Evolutionary conservation across 1,140 invertebrate genomes (phyloP), one percentile per base, ranked within the genome.

Genomic region (Lysiphlebus fabarum): DNA sequence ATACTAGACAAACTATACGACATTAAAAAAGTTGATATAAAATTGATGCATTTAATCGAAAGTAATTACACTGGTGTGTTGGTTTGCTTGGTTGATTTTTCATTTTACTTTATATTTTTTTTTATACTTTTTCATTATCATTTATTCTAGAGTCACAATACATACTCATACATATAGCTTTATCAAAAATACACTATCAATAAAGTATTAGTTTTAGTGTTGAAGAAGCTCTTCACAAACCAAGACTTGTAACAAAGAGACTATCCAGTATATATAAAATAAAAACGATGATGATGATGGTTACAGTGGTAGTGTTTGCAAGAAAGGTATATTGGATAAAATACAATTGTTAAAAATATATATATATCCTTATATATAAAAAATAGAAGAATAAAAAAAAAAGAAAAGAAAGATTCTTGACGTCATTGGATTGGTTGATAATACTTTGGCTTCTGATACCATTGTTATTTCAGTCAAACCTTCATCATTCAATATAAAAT

Each of bases 31-130:
- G 44, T 54, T n/a, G 37, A 11, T 61, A 11, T 61, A 36, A 43
- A 38, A 41, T 57, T 59, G 54, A 53, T 53, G 53, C 54, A 57
- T 59, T 63, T 48, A 57, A 63, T 63, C 54, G 26, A 45, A 59
- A 64, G 48, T 64, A 64, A 64, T 64, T 64, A 64, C 59, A 59
- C 54, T 56, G 59, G 49, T 57, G 2, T 1, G 17, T 26, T 26
- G 17, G 17, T 26, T 26, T 26, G 17, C 17, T 26, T 26, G 17
- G 17, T 26, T 26, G 17, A 26, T 26, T 26, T 26, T 26, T 26
- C 17, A 26, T 26, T 26, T 26, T 4, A 26, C 17, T 59, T 54
- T 62, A n/a, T n/a, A n/a, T 40, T 51, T 63, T 58, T 49, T 50
- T 47, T 60, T 45, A 54, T 48, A 58, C 59, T 47, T 38, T 34